These are phyloP conservation scores for Boloria selene DNA, from an alignment of 2,888 invertebrate species.

Conservation along the genomic window DNA sequence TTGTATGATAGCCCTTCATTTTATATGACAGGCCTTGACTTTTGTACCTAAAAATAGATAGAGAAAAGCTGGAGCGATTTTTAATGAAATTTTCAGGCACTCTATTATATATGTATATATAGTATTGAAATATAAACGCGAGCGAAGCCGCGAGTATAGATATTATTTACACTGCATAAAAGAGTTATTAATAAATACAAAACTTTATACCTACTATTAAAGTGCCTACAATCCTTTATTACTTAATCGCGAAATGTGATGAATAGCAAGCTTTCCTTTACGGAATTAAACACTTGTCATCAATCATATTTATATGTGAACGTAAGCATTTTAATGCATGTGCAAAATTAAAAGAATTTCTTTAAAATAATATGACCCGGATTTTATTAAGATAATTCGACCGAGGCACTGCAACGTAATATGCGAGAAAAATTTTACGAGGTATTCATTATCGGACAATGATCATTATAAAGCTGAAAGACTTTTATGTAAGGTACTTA, in stretches of 20 bases:
- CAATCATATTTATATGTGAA: conserved; percentile 39
- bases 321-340: conserved; percentile 22
- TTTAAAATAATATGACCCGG: conserved; percentile 39
- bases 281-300: conserved; percentile 42
- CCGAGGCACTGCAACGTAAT: conserved; percentile 41
- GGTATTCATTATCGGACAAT: conserved; percentile 50
- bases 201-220: not conserved
- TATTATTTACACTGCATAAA: too few relatives aligned
- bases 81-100: too few relatives aligned
- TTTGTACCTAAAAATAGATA: too few relatives aligned
- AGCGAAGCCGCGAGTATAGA: too few relatives aligned
- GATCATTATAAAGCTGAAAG: conserved; percentile 38
- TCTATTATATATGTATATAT: too few relatives aligned
- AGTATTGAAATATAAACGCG: too few relatives aligned
- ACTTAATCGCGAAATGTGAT: conserved; percentile 33
- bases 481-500: conserved; percentile 31
- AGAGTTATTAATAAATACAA: not conserved
- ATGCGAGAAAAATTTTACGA: conserved; percentile 59
- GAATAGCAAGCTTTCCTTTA: conserved; percentile 40
- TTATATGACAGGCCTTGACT: too few relatives aligned
- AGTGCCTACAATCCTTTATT: conserved; percentile 14
- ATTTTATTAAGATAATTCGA: conserved; percentile 41
- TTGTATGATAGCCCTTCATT: too few relatives aligned
- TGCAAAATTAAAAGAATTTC: conserved; percentile 39
- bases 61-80: too few relatives aligned